Evolutionary conservation across 2,888 invertebrate species (phyloP).

Genomic region (Alloscopus bannaensis): DNA sequence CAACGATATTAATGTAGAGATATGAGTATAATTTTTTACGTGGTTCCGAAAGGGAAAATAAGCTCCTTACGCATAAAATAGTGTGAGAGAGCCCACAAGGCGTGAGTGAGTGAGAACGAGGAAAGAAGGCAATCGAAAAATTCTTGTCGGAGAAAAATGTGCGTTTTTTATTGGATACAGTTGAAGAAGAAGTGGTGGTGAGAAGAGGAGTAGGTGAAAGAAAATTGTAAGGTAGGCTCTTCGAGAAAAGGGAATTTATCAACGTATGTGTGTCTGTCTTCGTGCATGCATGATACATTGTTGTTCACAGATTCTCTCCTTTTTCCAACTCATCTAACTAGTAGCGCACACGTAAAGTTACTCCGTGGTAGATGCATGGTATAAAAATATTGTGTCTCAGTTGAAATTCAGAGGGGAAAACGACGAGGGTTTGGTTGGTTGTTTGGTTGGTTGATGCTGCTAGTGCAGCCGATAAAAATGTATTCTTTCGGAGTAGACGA

Average conservation of each 20-base stretch:
- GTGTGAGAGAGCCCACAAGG: slow-evolving; percentile 7
- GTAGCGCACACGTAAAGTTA: no score
- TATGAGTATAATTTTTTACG: no score
- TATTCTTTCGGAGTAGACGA: slow-evolving; percentile 1
- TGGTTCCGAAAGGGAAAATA: slow-evolving; percentile 5
- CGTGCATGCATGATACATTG: background rate
- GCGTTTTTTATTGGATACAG: slow-evolving; percentile 59
- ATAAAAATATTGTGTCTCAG: no score
- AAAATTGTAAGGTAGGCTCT: slow-evolving; percentile 6
- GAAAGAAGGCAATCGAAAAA: slow-evolving; percentile 49
- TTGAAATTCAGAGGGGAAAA: background rate
- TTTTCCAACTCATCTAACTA: no score
- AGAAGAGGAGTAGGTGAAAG: background rate
- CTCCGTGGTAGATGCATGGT: no score
- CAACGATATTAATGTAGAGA: no score
- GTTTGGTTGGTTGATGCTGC: background rate
- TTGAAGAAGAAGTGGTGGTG: no score
- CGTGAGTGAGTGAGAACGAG: slow-evolving; percentile 14
- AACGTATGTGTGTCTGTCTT: slow-evolving; percentile 1
- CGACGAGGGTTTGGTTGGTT: background rate
- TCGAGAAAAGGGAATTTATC: slow-evolving; percentile 1
- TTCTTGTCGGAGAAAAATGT: slow-evolving; percentile 62
- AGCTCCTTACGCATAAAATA: slow-evolving; percentile 45
- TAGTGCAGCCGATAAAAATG: background rate
- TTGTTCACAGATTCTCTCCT: background rate